These are phyloP conservation scores for Amphipoea lucens DNA, from an alignment of 2,888 invertebrate genomes.

Conservation along the genomic window DNA sequence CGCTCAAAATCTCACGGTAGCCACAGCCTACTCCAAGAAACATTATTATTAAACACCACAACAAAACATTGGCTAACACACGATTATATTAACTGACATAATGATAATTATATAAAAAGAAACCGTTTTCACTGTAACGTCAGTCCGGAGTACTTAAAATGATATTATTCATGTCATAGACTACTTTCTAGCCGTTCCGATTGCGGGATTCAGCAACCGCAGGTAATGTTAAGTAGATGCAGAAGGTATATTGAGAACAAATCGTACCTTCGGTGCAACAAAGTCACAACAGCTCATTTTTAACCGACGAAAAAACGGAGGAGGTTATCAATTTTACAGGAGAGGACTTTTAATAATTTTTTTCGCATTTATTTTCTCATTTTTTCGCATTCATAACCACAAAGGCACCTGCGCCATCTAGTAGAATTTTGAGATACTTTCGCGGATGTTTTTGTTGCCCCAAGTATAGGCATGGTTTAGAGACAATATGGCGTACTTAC, in stretches of 20 bases:
- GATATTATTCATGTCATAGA: conserved; percentile 64
- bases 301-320: no score
- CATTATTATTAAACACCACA: conserved; percentile 3
- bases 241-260: conserved; percentile 33
- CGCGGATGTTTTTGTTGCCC: no score
- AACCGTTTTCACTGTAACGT: conserved; percentile 55
- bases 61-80: conserved; percentile 15
- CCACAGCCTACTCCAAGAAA: neutral
- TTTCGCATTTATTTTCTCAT: no score
- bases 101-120: conserved; percentile 48
- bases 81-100: conserved; percentile 48
- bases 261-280: no score
- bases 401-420: no score
- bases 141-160: conserved; percentile 57
- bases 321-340: no score
- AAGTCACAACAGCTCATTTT: no score
- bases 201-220: conserved; percentile 55
- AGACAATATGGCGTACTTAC: no score
- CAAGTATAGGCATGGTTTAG: no score
- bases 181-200: conserved; percentile 67
- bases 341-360: no score
- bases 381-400: no score
- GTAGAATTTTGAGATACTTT: no score
- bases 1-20: neutral
- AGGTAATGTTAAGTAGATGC: neutral